phyloP scores from a whole-genome alignment of 2,113 vertebrate species.

The Acanthochromis polyacanthus region DNA sequence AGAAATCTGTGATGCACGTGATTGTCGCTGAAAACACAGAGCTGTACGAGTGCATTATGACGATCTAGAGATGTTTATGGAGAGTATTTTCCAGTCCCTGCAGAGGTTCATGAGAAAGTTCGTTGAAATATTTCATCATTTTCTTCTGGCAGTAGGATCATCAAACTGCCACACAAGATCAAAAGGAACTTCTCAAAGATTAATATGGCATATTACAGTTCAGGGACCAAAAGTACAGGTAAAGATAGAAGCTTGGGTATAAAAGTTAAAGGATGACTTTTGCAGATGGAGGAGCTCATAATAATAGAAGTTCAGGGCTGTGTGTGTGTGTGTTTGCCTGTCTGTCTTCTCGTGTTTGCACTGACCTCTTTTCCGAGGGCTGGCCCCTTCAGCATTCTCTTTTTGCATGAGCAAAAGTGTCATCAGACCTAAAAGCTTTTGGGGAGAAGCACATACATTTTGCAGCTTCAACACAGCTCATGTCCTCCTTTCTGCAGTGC shows the following conservation, averaged over 20 bases:
- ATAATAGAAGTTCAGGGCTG: neutral
- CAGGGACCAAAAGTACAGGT: constrained; percentile 1
- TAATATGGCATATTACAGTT: neutral
- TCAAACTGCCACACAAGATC: constrained; percentile 6
- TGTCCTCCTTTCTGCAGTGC: constrained; percentile 85
- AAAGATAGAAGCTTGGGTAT: constrained; percentile 3
- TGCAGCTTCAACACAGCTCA: constrained; percentile 46
- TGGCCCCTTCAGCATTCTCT: constrained; percentile 35
- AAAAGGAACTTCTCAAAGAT: neutral
- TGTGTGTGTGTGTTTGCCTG: constrained; percentile 11
- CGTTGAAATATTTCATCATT: no score
- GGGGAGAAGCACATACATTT: constrained; percentile 32
- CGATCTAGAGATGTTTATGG: neutral
- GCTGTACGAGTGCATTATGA: neutral
- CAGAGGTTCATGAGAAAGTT: neutral
- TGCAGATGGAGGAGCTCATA: no score
- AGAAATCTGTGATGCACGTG: neutral
- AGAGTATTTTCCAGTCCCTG: neutral
- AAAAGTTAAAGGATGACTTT: no score
- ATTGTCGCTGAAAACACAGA: neutral
- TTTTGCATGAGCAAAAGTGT: constrained; percentile 56
- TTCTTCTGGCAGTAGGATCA: neutral
- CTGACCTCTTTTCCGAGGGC: constrained; percentile 49
- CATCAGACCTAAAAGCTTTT: constrained; percentile 58
- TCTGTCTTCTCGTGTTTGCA: constrained; percentile 30